These are phyloP conservation scores for Xestia xanthographa DNA, from an alignment of 2,888 invertebrate species.

Conservation along the genomic window DNA sequence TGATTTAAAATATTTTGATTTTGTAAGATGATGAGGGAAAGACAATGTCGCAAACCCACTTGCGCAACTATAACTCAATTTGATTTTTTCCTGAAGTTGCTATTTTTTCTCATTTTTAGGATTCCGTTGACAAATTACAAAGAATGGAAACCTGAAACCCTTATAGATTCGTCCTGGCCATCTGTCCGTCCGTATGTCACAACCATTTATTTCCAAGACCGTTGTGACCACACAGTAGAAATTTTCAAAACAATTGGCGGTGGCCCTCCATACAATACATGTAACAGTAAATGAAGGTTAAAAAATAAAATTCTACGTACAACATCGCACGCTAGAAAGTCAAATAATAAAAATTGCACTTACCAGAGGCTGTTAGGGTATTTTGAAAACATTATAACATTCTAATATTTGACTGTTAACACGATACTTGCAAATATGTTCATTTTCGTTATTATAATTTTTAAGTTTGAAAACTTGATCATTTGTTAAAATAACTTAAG, in stretches of 20 bases:
- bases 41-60: no score
- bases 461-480: not conserved
- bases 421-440: not conserved
- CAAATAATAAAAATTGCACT: not conserved
- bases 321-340: no score
- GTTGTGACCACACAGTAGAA: not conserved
- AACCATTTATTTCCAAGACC: not conserved
- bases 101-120: not conserved
- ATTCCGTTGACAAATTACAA: not conserved
- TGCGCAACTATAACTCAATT: no score
- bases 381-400: slow-evolving; percentile 14
- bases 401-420: slow-evolving; percentile 12
- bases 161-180: not conserved
- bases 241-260: no score
- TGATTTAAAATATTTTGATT: no score
- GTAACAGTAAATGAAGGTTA: no score
- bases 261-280: no score
- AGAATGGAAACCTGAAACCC: not conserved
- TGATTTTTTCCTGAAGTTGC: not conserved
- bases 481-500: not conserved
- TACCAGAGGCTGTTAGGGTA: slow-evolving; percentile 6
- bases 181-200: not conserved
- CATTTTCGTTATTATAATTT: not conserved
- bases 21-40: no score
- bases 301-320: no score